These are phyloP conservation scores for Periphyllus acericola DNA, from an alignment of 2,888 invertebrate species.

Conservation along the genomic window DNA sequence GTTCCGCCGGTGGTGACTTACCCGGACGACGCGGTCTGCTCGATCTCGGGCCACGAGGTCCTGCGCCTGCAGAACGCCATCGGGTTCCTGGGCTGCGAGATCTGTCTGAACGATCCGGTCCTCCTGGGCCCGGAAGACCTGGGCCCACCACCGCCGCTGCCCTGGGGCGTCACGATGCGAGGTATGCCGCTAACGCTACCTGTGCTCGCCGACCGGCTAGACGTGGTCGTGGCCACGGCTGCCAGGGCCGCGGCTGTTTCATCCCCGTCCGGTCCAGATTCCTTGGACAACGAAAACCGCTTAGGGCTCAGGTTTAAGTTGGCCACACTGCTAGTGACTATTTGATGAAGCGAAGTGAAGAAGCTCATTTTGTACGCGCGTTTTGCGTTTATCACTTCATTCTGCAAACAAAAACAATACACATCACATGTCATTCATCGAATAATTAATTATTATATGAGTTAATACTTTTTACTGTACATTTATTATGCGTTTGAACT, in stretches of 20 bases:
- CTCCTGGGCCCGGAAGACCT: conserved; percentile 74
- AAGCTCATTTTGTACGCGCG: conserved; percentile 77
- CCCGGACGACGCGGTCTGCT: conserved; percentile 85
- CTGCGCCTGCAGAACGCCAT: conserved; percentile 81
- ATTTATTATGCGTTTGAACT: too few relatives aligned
- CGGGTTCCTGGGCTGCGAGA: conserved; percentile 72
- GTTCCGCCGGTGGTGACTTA: conserved; percentile 68
- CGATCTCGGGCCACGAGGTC: conserved; percentile 86
- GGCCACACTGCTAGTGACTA: conserved; percentile 86
- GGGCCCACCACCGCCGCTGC: conserved; percentile 70
- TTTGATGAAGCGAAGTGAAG: conserved; percentile 85
- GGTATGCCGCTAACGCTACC: conserved; percentile 72
- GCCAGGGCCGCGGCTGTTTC: conserved; percentile 40
- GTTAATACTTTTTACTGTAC: too few relatives aligned
- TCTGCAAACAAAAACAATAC: conserved; percentile 29
- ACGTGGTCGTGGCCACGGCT: conserved; percentile 48
- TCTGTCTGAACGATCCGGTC: conserved; percentile 70
- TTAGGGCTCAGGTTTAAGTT: conserved; percentile 81
- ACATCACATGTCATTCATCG: too few relatives aligned
- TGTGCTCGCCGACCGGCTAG: conserved; percentile 63
- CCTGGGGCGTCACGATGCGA: conserved; percentile 78
- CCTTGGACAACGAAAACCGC: conserved; percentile 77
- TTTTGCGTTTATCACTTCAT: conserved; percentile 26
- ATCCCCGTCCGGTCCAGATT: conserved; percentile 70
- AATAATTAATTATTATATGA: too few relatives aligned